A percentile compares a stretch with the other conserved stretches of the same genome.
These are phyloP conservation scores for Myotis daubentonii DNA, from an alignment of 2,797 vertebrate genomes.

Conservation along the genomic window DNA sequence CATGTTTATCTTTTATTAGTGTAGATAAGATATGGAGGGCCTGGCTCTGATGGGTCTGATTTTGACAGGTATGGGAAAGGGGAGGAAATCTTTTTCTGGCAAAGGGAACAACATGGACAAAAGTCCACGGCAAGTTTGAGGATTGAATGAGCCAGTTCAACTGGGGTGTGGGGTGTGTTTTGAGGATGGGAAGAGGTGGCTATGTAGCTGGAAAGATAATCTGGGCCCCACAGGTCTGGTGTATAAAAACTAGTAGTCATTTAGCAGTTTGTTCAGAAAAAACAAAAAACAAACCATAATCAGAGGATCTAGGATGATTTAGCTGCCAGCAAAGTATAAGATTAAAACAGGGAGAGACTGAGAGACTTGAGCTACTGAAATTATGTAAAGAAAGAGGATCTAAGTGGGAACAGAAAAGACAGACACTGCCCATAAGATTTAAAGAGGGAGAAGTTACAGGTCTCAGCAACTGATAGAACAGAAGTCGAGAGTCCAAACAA, in stretches of 20 bases:
- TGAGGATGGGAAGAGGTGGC: background rate
- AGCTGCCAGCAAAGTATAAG: background rate
- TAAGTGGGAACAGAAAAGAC: background rate
- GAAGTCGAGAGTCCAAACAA: background rate
- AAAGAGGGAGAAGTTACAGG: background rate
- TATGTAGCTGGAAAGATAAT: background rate
- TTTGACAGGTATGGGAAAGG: background rate
- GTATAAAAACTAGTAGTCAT: background rate
- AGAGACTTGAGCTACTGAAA: background rate
- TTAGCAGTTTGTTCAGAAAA: background rate
- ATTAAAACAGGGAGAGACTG: background rate
- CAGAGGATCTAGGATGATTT: background rate
- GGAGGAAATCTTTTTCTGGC: background rate
- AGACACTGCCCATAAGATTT: background rate
- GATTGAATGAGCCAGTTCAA: background rate
- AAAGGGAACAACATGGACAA: background rate
- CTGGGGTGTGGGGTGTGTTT: background rate
- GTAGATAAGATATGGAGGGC: background rate
- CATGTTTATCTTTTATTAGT: too few relatives aligned
- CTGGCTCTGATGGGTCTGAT: background rate
- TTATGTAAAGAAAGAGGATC: background rate
- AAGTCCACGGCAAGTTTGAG: background rate
- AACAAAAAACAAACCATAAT: background rate
- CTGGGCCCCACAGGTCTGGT: background rate
- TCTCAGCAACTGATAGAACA: background rate